phyloP scores from a whole-genome alignment of 2,113 vertebrate species.

The Takifugu flavidus region DNA sequence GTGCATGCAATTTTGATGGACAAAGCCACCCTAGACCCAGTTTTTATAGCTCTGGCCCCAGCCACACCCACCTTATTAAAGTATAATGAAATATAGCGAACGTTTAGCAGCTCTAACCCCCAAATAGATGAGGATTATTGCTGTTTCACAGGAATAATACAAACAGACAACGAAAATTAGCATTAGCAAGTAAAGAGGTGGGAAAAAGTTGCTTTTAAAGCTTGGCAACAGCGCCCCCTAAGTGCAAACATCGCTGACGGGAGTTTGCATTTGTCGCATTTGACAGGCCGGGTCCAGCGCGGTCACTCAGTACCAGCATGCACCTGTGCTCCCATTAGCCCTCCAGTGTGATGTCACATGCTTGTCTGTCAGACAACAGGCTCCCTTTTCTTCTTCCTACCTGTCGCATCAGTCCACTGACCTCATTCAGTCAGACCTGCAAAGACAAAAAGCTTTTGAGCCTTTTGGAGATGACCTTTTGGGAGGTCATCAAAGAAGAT shows the following conservation, averaged over 20 bases:
- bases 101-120: background rate
- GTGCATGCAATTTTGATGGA: background rate
- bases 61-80: too few species aligned
- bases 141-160: background rate
- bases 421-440: constrained; percentile 56
- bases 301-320: constrained; percentile 36
- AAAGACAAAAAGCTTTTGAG: constrained; percentile 19
- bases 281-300: constrained; percentile 26
- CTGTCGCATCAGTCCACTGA: constrained; percentile 48
- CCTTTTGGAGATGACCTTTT: constrained; percentile 3
- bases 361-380: constrained; percentile 31
- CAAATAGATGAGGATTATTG: background rate
- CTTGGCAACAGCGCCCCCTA: too few species aligned
- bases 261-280: constrained; percentile 24
- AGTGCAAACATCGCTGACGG: background rate
- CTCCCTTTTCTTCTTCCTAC: constrained; percentile 34
- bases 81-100: background rate
- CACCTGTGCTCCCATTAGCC: constrained; percentile 52
- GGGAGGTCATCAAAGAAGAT: constrained; percentile 1
- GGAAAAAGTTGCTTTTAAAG: too few species aligned
- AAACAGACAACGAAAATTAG: too few species aligned
- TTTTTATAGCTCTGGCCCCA: too few species aligned
- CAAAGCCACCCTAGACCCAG: too few species aligned
- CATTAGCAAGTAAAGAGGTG: background rate
- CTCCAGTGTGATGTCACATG: constrained; percentile 39